Conservation (phyloP, 2,888 invertebrate species). For the Plusia festucae region DNA sequence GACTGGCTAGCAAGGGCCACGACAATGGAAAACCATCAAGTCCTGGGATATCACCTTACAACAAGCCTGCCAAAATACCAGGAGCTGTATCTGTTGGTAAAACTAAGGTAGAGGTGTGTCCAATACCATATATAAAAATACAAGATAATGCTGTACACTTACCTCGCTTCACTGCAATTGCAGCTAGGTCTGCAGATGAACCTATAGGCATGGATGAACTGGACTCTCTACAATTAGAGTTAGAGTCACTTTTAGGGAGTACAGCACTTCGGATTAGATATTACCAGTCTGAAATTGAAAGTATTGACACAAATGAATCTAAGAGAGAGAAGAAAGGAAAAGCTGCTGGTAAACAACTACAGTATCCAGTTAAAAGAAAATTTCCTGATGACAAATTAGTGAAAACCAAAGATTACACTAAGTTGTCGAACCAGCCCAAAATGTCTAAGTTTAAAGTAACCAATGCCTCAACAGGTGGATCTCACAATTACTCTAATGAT, state of each 20-base stretch:
- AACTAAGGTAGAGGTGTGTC: conserved; percentile 81
- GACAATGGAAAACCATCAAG: conserved; percentile 87
- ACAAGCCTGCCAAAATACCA: conserved; percentile 84
- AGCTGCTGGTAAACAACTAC: conserved; percentile 87
- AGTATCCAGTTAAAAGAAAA: conserved; percentile 88
- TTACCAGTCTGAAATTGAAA: conserved; percentile 93
- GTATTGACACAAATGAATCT: conserved; percentile 90
- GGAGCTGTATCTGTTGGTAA: conserved; percentile 80
- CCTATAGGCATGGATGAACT: conserved; percentile 96
- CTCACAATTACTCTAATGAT: conserved; percentile 84
- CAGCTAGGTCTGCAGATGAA: conserved; percentile 92
- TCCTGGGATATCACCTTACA: conserved; percentile 85
- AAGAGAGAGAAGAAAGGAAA: conserved; percentile 87
- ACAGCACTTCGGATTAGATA: conserved; percentile 94
- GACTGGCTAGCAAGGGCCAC: conserved; percentile 86
- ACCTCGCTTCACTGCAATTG: conserved; percentile 91
- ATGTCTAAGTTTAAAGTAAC: conserved; percentile 89
- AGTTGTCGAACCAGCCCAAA: conserved; percentile 89
- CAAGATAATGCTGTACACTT: conserved; percentile 91
- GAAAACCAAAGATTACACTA: conserved; percentile 89
- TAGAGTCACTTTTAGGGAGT: conserved; percentile 95
- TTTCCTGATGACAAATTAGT: conserved; percentile 88
- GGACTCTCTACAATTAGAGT: conserved; percentile 95
- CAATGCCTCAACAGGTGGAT: conserved; percentile 77
- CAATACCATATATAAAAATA: conserved; percentile 91